These are phyloP conservation scores for Heliothis subflexa DNA, from an alignment of 1,140 invertebrate species.

Conservation along the genomic window DNA sequence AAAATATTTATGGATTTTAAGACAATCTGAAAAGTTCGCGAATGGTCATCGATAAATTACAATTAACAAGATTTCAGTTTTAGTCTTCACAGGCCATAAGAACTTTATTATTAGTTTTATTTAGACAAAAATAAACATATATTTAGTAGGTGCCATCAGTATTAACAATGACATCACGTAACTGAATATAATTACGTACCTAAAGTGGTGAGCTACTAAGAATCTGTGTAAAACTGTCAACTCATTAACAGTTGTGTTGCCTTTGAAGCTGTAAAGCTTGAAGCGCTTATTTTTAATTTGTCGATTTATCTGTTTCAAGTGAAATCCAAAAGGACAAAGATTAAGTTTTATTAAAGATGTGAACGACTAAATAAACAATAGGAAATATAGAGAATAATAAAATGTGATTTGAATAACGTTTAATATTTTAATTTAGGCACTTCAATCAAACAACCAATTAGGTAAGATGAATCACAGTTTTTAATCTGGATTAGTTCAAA, in stretches of 20 bases:
- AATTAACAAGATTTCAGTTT: too few species aligned
- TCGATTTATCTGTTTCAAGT: constrained; percentile 71
- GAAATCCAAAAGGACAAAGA: constrained; percentile 48
- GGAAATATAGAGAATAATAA: too few species aligned
- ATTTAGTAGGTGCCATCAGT: background rate
- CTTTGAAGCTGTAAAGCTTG: constrained; percentile 55
- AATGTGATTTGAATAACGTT: too few species aligned
- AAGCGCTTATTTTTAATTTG: constrained; percentile 68
- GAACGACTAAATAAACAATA: too few species aligned
- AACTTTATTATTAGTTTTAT: background rate
- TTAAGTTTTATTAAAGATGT: background rate
- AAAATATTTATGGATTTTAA: too few species aligned
- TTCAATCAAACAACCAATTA: too few species aligned
- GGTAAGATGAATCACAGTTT: too few species aligned
- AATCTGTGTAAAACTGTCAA: constrained; percentile 60
- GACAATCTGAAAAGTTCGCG: too few species aligned
- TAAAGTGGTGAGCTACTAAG: background rate
- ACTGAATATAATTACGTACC: background rate
- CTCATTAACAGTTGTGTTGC: constrained; percentile 34
- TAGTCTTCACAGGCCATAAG: background rate
- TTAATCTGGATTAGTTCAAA: too few species aligned
- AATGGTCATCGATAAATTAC: too few species aligned
- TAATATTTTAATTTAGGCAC: too few species aligned
- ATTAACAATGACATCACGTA: too few species aligned
- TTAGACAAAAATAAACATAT: background rate